phyloP scores from a whole-genome alignment of 2,113 vertebrate species.

The Gambusia holbrooki region DNA sequence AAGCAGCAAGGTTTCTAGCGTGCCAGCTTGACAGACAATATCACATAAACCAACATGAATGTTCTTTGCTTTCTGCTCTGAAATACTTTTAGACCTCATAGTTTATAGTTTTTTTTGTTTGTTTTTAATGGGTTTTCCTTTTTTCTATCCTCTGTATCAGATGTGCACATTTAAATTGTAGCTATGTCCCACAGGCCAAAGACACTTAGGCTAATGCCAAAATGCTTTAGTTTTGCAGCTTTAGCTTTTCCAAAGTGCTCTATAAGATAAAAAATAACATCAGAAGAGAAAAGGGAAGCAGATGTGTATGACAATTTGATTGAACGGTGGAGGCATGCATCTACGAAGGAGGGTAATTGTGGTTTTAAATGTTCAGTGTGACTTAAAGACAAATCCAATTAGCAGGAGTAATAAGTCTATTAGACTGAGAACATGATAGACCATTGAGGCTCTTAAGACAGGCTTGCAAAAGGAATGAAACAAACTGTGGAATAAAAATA shows the following conservation, averaged over 20 bases:
- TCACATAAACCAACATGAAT: too few species aligned
- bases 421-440: conserved; percentile 14
- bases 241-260: background rate
- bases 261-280: background rate
- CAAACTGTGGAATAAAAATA: background rate
- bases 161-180: too few species aligned
- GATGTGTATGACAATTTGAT: background rate
- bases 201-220: too few species aligned
- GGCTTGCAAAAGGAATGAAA: background rate
- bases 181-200: too few species aligned
- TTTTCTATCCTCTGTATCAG: too few species aligned
- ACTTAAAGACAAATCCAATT: conserved; percentile 14
- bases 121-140: too few species aligned
- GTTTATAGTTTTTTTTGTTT: too few species aligned
- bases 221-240: background rate
- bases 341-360: background rate
- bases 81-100: too few species aligned
- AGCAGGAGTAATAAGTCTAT: conserved; percentile 13
- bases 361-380: background rate
- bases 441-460: background rate
- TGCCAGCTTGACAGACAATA: too few species aligned
- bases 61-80: too few species aligned
- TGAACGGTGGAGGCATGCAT: background rate
- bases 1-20: too few species aligned
- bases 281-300: background rate